Conservation (phyloP, 2,113 vertebrate genomes). For the Pygoscelis antarcticus region DNA sequence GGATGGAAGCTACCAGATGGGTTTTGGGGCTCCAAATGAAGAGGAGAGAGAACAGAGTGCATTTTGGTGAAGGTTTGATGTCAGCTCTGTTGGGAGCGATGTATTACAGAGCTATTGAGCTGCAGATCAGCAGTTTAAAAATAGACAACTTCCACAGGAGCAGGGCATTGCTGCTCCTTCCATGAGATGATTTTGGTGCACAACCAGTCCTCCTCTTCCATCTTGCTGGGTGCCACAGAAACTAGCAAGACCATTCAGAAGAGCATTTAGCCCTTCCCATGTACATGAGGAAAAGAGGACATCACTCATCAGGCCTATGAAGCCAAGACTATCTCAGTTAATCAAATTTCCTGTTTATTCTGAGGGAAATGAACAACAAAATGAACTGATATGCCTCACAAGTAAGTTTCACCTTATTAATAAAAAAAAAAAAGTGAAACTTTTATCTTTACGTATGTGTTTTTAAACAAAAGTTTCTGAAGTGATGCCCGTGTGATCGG, state of each 20-base stretch:
- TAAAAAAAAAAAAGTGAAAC: background rate
- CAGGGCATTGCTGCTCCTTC: background rate
- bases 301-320: background rate
- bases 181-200: background rate
- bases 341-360: conserved; percentile 17
- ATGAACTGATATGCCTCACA: background rate
- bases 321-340: background rate
- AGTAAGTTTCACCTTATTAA: background rate
- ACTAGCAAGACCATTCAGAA: background rate
- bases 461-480: background rate
- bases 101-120: background rate
- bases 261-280: background rate
- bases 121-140: background rate
- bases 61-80: background rate
- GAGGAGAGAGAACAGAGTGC: background rate
- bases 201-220: background rate
- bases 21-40: background rate
- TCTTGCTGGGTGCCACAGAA: background rate
- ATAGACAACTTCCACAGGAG: background rate
- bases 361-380: background rate
- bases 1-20: background rate
- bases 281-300: background rate
- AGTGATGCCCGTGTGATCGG: background rate
- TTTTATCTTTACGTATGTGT: background rate
- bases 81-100: background rate